Evolutionary conservation across 1,140 invertebrate species (phyloP).

Genomic region (Bombyx mandarina): DNA sequence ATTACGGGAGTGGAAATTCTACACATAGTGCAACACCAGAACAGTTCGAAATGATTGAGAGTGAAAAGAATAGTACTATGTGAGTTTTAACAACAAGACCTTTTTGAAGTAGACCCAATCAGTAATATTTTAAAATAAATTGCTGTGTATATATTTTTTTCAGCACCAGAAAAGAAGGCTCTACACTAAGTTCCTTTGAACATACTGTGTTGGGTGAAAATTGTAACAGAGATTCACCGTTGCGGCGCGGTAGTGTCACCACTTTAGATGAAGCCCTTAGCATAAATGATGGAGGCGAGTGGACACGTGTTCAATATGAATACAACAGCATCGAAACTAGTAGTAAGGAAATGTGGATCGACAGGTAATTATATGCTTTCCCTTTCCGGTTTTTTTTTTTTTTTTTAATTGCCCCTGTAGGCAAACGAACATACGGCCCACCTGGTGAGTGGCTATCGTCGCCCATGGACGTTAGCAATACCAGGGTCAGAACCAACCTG

Average conservation of each 20-base stretch:
- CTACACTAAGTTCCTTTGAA: constrained; percentile 59
- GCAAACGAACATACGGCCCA: too few species aligned
- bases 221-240: constrained; percentile 36
- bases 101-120: too few species aligned
- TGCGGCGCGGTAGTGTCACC: constrained; percentile 48
- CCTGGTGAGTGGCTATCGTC: too few species aligned
- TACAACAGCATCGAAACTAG: constrained; percentile 34
- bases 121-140: too few species aligned
- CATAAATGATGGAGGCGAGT: constrained; percentile 60
- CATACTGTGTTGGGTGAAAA: constrained; percentile 35
- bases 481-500: too few species aligned
- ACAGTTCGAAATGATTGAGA: constrained; percentile 69
- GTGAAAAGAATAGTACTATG: constrained; percentile 58
- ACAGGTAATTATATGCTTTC: constrained; percentile 32
- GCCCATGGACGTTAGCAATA: too few species aligned
- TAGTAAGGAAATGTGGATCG: constrained; percentile 64
- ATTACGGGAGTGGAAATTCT: constrained; percentile 64
- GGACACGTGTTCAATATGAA: constrained; percentile 53
- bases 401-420: too few species aligned
- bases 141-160: constrained; percentile 3
- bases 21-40: constrained; percentile 66
- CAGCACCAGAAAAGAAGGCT: constrained; percentile 51
- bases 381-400: not conserved
- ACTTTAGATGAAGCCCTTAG: constrained; percentile 62
- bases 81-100: constrained; percentile 27